A percentile compares a stretch with the other conserved stretches of the same genome.
Conservation (phyloP, 2,797 vertebrate genomes). For the Oreochromis mossambicus region DNA sequence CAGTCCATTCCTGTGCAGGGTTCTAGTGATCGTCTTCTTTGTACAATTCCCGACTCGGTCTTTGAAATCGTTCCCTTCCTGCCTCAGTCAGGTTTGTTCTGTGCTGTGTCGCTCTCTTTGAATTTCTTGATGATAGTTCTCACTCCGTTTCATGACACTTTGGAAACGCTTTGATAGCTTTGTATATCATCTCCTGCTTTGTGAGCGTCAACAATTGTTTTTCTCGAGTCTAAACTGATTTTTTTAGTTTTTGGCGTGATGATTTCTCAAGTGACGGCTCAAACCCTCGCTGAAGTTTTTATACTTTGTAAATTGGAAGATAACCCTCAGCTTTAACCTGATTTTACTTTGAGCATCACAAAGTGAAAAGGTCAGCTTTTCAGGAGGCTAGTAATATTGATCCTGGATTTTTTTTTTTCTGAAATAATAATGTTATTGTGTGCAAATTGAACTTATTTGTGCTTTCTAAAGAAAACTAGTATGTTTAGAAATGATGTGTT, state of each 20-base stretch:
- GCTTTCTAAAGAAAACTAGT: neutral
- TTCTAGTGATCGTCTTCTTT: neutral
- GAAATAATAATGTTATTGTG: neutral
- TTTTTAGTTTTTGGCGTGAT: neutral
- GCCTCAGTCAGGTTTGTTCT: neutral
- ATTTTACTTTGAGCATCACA: neutral
- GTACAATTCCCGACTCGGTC: accelerated
- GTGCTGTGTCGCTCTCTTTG: neutral
- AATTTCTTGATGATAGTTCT: neutral
- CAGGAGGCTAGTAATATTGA: neutral
- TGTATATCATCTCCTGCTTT: neutral
- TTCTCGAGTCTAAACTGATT: accelerated
- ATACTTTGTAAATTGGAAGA: neutral
- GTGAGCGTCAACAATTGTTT: neutral
- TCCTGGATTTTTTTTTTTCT: neutral
- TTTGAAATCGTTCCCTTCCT: neutral
- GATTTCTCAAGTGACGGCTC: accelerated
- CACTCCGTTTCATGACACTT: neutral
- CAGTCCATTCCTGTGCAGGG: accelerated
- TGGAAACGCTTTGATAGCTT: neutral
- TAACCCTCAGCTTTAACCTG: neutral
- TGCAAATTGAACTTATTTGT: neutral
- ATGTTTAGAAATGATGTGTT: neutral
- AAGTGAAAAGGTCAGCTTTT: neutral
- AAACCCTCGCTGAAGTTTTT: neutral